These are phyloP conservation scores for Actenoides lindsayi DNA, from an alignment of 2,113 vertebrate genomes.

Conservation along the genomic window DNA sequence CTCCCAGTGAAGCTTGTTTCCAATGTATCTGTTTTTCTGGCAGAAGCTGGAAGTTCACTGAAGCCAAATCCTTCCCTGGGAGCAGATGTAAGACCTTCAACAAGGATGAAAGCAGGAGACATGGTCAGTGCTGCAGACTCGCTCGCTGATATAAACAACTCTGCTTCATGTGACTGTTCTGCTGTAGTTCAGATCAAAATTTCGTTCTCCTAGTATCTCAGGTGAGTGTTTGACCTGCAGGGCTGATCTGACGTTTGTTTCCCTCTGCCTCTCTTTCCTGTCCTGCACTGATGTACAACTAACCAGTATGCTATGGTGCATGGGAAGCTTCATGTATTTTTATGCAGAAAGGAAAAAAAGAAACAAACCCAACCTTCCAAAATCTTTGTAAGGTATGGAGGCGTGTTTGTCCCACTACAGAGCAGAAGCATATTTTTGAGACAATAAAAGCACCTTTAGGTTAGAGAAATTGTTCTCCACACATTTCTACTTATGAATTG, in stretches of 20 bases:
- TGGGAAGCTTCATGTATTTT: neutral
- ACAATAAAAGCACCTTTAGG: neutral
- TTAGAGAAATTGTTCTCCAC: neutral
- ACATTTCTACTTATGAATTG: neutral
- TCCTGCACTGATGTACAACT: neutral
- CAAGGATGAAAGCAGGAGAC: neutral
- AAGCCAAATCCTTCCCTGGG: neutral
- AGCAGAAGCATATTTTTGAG: neutral
- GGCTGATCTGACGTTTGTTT: neutral
- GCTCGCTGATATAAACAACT: neutral
- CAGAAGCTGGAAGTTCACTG: neutral
- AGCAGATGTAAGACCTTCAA: neutral
- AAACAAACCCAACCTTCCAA: neutral
- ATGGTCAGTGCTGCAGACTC: neutral
- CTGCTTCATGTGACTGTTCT: neutral
- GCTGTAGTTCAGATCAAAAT: neutral
- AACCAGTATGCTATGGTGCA: fast-evolving
- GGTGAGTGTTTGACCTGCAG: neutral
- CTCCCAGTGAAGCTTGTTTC: neutral
- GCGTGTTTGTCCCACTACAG: neutral
- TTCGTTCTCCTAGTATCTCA: neutral
- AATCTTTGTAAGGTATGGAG: neutral
- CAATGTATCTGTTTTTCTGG: neutral
- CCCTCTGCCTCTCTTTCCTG: neutral
- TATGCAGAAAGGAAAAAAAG: neutral